Base-by-base conservation (phyloP, 2,113 vertebrate genomes). In the Indicator indicator region DNA sequence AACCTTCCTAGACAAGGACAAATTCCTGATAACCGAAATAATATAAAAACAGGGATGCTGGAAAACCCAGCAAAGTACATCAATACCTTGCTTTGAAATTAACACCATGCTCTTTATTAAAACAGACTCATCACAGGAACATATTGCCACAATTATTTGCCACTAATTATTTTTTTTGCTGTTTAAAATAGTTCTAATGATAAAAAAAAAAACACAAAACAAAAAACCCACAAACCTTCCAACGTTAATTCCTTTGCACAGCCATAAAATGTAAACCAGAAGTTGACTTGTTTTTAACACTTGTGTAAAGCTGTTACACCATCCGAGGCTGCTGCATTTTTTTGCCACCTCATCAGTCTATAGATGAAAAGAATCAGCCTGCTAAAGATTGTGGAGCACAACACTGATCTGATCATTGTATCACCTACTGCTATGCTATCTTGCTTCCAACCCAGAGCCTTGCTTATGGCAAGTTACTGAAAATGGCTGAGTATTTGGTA, bases 151-250 rank as follows among this genome's bases (percentile, higher is more conserved):
- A 79, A 87, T 44, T 44, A 44, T 44, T 16, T 44, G 78, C 76
- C 46, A 38, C 30, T 82, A 65, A 90, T 89, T 84, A 55, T 30
- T n/a, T 72, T 92, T 92, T 92, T 82, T 89, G 27, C 71, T 84
- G 63, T 94, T 67, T 95, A 63, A 93, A 88, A 55, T 89, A 79
- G n/a, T 85, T 73, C 33, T 87, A 59, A 67, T 62, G 17, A 30
- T 55, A 67, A 65, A 83, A 30, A 59, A 67, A 65, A 83, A 67
- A 6, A 7, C 58, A 9, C 32, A 48, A 24, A 6, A 11, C 3
- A 1, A 2, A 19, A 36, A 26, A 19, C 8, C 52, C 28, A 32
- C 26, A 11, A 26, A 26, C 36, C 24, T 28, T 10, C 27, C 3
- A 4, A 12, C 8, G 4, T 58, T 64, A 65, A 59, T 88, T 93